Percentiles rank a stretch among this genome's conserved stretches.
Conservation (phyloP, 2,113 vertebrate genomes). For the Rhagologus leucostigma region DNA sequence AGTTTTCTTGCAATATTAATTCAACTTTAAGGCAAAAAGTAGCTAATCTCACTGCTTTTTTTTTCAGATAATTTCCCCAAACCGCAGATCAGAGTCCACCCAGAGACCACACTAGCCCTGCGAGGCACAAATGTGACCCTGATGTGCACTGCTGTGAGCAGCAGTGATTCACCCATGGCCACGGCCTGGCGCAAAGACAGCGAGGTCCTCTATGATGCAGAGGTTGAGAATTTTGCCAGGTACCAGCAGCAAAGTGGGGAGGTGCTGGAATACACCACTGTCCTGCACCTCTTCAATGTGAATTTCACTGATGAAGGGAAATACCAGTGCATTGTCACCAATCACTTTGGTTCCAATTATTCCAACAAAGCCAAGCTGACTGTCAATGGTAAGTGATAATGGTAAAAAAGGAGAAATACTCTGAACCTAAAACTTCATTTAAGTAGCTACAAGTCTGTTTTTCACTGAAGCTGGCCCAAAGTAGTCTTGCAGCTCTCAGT, state of each 20-base stretch:
- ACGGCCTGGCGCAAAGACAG: slow-evolving; percentile 78
- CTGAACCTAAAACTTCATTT: background rate
- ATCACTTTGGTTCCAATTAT: slow-evolving; percentile 83
- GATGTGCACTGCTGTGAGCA: slow-evolving; percentile 74
- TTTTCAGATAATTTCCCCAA: slow-evolving; percentile 79
- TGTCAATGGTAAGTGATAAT: slow-evolving; percentile 76
- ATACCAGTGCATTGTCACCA: slow-evolving; percentile 81
- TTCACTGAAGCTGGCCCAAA: background rate
- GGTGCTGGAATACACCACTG: slow-evolving; percentile 74
- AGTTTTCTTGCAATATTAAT: background rate
- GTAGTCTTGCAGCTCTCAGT: background rate
- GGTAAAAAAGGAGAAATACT: background rate
- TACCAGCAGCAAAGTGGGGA: slow-evolving; percentile 69
- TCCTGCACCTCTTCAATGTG: slow-evolving; percentile 76
- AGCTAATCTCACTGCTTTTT: background rate
- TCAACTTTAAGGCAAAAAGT: background rate
- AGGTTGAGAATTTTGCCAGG: slow-evolving; percentile 76
- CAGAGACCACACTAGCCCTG: slow-evolving; percentile 73
- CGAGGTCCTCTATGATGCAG: slow-evolving; percentile 73
- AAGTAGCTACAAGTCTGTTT: background rate
- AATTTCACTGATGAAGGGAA: slow-evolving; percentile 83
- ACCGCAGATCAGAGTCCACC: slow-evolving; percentile 75
- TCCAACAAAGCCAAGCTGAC: slow-evolving; percentile 81
- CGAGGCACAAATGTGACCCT: slow-evolving; percentile 75
- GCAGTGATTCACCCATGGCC: slow-evolving; percentile 79